Conservation (phyloP, 2,888 invertebrate genomes). For the Aporophyla nigra region DNA sequence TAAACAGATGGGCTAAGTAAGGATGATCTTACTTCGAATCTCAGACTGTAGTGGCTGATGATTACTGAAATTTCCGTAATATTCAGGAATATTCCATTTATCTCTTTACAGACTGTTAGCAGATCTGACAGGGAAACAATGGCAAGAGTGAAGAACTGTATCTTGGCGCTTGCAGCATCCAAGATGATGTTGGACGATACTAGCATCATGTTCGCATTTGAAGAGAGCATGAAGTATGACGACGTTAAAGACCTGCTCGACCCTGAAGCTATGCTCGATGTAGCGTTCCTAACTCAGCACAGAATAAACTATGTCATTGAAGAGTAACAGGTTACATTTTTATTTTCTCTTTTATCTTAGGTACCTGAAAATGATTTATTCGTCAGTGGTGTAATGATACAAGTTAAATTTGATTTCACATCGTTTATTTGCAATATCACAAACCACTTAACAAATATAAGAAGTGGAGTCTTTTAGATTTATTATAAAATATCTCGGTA, state of each 20-base stretch:
- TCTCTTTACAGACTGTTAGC: conserved; percentile 91
- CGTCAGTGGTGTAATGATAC: conserved; percentile 9
- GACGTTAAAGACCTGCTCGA: conserved; percentile 94
- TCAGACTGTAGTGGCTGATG: background rate
- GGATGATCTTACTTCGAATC: background rate
- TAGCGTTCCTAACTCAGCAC: conserved; percentile 95
- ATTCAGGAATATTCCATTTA: background rate
- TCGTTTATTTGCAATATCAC: conserved; percentile 63
- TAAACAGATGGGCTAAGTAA: no score
- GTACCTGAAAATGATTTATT: conserved; percentile 12
- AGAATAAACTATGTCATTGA: conserved; percentile 90
- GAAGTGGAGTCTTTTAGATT: conserved; percentile 35
- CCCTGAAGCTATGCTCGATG: conserved; percentile 96
- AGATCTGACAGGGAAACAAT: conserved; percentile 95
- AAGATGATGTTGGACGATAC: conserved; percentile 98
- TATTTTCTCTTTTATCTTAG: background rate
- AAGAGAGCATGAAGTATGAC: conserved; percentile 96
- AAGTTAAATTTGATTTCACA: conserved; percentile 10
- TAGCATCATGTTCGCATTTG: conserved; percentile 97
- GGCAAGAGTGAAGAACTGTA: conserved; percentile 96
- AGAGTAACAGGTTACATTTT: conserved; percentile 70
- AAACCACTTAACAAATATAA: conserved; percentile 45
- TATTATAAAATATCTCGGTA: conserved; percentile 36
- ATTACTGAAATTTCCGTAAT: background rate
- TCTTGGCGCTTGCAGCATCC: conserved; percentile 95